These are phyloP conservation scores for Zootoca vivipara DNA, from an alignment of 2,113 vertebrate species.

Conservation along the genomic window DNA sequence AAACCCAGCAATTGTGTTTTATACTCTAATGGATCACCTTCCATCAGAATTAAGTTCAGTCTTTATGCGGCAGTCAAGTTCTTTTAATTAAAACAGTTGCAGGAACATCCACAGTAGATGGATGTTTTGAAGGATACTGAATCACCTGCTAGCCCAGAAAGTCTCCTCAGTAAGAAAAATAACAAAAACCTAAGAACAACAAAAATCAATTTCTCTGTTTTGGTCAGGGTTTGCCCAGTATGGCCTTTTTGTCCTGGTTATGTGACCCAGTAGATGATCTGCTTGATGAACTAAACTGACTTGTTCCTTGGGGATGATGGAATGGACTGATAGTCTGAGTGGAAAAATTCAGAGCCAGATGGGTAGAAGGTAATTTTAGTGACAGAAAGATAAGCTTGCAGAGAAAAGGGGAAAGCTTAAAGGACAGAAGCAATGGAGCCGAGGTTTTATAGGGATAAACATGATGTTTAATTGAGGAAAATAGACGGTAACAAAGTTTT, in stretches of 20 bases:
- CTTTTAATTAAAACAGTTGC: conserved; percentile 7
- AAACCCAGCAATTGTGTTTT: neutral
- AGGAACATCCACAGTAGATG: neutral
- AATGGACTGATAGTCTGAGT: conserved; percentile 34
- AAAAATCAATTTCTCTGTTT: neutral
- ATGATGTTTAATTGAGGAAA: conserved; percentile 43
- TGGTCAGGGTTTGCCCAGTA: conserved; percentile 8
- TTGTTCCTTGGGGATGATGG: conserved; percentile 57
- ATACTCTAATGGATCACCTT: neutral
- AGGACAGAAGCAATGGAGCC: conserved; percentile 48
- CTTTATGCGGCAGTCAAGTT: conserved; percentile 23
- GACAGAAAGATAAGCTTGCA: conserved; percentile 61
- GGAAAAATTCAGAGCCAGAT: conserved; percentile 54
- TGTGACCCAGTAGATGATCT: conserved; percentile 38
- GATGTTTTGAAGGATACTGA: neutral
- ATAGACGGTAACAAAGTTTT: conserved; percentile 35
- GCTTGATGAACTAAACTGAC: conserved; percentile 61
- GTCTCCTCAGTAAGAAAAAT: neutral
- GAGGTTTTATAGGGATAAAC: conserved; percentile 25
- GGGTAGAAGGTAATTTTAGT: conserved; percentile 64
- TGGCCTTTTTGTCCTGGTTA: neutral
- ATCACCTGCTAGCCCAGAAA: neutral
- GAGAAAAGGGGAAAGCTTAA: conserved; percentile 51
- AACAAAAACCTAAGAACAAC: neutral
- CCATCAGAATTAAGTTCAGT: neutral